Base-by-base conservation (phyloP, 2,888 invertebrate genomes). In the Drosophila conformis region DNA sequence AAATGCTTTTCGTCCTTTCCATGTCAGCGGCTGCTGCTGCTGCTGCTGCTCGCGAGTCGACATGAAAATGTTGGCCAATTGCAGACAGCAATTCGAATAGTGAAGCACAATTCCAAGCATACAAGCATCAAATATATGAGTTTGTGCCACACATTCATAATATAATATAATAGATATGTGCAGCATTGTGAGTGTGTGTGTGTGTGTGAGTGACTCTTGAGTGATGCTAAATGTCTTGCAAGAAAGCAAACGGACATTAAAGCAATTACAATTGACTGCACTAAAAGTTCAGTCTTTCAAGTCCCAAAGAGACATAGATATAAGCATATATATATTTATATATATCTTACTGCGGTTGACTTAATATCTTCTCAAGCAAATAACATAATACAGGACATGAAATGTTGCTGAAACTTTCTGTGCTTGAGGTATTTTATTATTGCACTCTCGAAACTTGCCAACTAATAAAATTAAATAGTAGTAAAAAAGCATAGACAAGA, bases 71-170 rank as follows among this genome's bases (percentile, higher is more conserved):
- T 67, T 57, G 59, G 61, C 66, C 69, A 77, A 77, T 77, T 74
- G 67, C 78, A 78, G 78, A 71, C 68, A 71, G 78, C 70, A 65
- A 54, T 71, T 71, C 68, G 58, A 78, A 71, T 78, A 66, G 78
- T 78, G 65, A 69, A 46, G 38, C 51, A 56, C 62, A 69, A 63
- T 60, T 77, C 69, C n/a, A 27, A 46, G 46, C 25, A 15, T 25
- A 4, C 25, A 52, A 71, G 78, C 61, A 77, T 66, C 69, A 58
- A 74, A 51, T n/a, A 56, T 64, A 51, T 42, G 62, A 76, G 69
- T 64, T 73, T 79, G 80, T 76, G 76, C 76, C 40, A 78, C 65
- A 69, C 78, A 75, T 71, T 78, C 65, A 75, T 71, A 64, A 71
- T 66, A 69, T 64, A 68, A 73, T 79, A 69, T 64, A 68, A 73